Evolutionary conservation across 2,888 invertebrate species (phyloP), one percentile per base, ranked within the genome.

Genomic region (Andrena bicolor): DNA sequence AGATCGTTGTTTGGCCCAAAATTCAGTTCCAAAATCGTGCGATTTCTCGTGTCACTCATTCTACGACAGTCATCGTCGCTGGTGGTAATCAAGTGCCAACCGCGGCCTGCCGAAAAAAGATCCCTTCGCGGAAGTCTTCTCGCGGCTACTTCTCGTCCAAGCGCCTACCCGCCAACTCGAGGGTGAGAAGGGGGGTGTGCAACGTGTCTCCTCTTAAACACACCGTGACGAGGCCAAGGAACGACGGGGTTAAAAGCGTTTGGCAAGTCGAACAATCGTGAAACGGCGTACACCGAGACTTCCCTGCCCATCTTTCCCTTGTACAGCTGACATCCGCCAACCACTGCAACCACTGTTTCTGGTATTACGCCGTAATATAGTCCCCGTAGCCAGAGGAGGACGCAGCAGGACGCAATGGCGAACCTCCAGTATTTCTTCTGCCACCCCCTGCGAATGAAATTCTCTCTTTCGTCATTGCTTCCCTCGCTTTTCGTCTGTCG

Each of bases 371-470:
- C 68, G 83, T 87, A 88, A 90, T 88, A 88, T 86, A 85, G 82
- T 80, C 84, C 80, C 87, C 86, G 70, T 56, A 32, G 69, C 61
- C 49, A 84, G 80, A 76, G 86, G 89, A 86, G 83, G 71, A 83
- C 84, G 82, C 90, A 86, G 87, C 85, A 80, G 83, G 78, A 85
- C 83, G 88, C 89, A 90, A 90, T 90, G 86, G 89, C 89, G 86
- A 90, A 89, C 88, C 86, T 89, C 79, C 87, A 86, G 88, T 89
- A 89, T 90, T 89, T 88, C 89, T 90, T 87, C 87, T 88, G 83
- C 78, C 84, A 76, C 87, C 82, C 74, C 86, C 86, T 84, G 86
- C 88, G 88, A 84, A 85, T 88, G 87, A 87, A 87, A 87, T 80
- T 88, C 86, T 82, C 85, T 83, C 85, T 76, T 84, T 83, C 76